Conservation (phyloP, 2,888 invertebrate genomes). For the Pecten maximus region DNA sequence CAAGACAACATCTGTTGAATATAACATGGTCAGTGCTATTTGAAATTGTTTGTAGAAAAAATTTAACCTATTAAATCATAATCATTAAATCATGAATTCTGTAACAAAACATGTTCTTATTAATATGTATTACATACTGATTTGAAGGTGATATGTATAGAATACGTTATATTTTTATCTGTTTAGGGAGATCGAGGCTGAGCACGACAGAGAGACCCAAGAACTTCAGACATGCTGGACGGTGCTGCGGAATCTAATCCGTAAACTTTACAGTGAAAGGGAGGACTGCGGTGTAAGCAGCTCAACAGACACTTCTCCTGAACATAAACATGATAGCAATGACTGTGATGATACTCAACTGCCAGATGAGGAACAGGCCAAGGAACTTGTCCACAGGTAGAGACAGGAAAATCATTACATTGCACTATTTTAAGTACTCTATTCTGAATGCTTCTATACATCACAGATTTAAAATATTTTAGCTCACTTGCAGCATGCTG, state of each 20-base stretch:
- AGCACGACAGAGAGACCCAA: slow-evolving; percentile 83
- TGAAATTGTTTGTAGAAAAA: too few species aligned
- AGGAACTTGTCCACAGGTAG: slow-evolving; percentile 84
- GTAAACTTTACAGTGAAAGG: slow-evolving; percentile 71
- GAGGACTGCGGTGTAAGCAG: slow-evolving; percentile 53
- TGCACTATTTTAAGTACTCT: neutral
- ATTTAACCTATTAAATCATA: too few species aligned
- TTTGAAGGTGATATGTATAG: neutral
- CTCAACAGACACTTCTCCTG: slow-evolving; percentile 44
- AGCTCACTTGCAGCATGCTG: too few species aligned
- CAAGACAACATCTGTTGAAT: neutral
- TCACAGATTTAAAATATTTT: neutral
- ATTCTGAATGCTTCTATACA: neutral
- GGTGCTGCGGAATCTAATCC: slow-evolving; percentile 83
- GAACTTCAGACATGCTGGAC: slow-evolving; percentile 84
- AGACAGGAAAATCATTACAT: too few species aligned
- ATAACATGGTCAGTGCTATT: neutral
- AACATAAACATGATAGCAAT: neutral
- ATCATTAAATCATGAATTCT: too few species aligned
- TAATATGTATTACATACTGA: neutral
- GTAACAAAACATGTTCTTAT: too few species aligned
- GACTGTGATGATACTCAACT: slow-evolving; percentile 51
- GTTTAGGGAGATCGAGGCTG: slow-evolving; percentile 78
- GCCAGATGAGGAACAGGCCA: slow-evolving; percentile 75
- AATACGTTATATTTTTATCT: neutral